Evolutionary conservation across 2,888 invertebrate genomes (phyloP).

Genomic region (Aplocera efformata): DNA sequence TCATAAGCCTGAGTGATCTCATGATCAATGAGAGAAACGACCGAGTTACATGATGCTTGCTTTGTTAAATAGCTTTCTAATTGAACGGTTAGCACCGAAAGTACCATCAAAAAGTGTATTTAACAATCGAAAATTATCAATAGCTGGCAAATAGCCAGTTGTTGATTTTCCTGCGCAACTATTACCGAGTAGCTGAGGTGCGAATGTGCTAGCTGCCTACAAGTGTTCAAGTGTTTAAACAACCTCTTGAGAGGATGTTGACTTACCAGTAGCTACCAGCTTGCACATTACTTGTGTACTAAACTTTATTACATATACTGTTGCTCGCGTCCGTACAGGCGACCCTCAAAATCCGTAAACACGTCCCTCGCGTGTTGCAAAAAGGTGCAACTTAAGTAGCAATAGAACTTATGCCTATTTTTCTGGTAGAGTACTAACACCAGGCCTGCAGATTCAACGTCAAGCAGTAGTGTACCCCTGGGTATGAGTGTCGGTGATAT

Average conservation of each 20-base stretch:
- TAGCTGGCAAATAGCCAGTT: slow-evolving; percentile 3
- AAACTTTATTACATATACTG: slow-evolving; percentile 3
- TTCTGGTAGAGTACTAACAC: too few species aligned
- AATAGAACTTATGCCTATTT: too few species aligned
- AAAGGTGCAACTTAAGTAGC: too few species aligned
- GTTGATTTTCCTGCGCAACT: slow-evolving; percentile 18
- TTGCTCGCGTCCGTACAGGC: slow-evolving; percentile 1
- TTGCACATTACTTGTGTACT: slow-evolving; percentile 1
- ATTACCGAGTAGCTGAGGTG: slow-evolving; percentile 22
- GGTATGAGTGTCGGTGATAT: too few species aligned
- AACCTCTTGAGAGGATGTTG: slow-evolving; percentile 40
- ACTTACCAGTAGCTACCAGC: slow-evolving; percentile 28
- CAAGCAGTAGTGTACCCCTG: too few species aligned
- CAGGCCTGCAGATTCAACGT: too few species aligned
- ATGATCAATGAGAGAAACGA: too few species aligned
- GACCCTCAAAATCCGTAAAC: too few species aligned
- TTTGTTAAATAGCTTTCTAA: too few species aligned
- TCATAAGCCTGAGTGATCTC: too few species aligned
- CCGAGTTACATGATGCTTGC: too few species aligned
- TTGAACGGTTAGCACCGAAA: not conserved
- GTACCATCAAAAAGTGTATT: not conserved
- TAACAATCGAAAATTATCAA: slow-evolving; percentile 12
- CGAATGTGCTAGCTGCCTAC: slow-evolving; percentile 31
- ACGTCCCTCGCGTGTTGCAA: too few species aligned
- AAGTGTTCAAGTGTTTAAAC: slow-evolving; percentile 32